Evolutionary conservation across 2,888 invertebrate genomes (phyloP).

Genomic region (Amphipoea oculea): DNA sequence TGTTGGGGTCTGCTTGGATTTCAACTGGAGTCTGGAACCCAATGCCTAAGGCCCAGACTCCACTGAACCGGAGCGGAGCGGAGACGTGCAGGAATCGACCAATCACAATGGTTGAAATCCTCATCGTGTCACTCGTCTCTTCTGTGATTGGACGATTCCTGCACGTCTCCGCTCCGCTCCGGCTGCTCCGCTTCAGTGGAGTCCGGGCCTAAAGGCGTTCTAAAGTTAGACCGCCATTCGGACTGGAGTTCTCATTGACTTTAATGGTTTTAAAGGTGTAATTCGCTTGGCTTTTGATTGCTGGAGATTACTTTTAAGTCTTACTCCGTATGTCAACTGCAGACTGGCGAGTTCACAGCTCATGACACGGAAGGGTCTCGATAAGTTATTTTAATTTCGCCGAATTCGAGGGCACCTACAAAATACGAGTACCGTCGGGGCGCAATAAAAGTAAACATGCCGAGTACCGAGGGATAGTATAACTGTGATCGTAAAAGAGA

Average conservation of each 20-base stretch:
- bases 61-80: too few relatives aligned
- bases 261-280: neutral
- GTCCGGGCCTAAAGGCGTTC: neutral
- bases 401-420: constrained; percentile 51
- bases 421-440: constrained; percentile 69
- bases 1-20: neutral
- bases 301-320: neutral
- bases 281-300: neutral
- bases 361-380: constrained; percentile 3
- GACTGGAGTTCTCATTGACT: neutral
- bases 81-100: too few relatives aligned
- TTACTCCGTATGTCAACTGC: neutral
- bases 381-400: constrained; percentile 57
- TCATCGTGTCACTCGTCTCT: too few relatives aligned
- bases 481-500: constrained; percentile 72
- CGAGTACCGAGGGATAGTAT: constrained; percentile 71
- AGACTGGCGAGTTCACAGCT: neutral
- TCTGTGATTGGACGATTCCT: too few relatives aligned
- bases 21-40: neutral
- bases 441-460: constrained; percentile 82
- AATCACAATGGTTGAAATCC: too few relatives aligned
- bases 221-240: neutral
- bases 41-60: too few relatives aligned
- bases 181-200: too few relatives aligned
- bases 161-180: too few relatives aligned